Evolutionary conservation across 92 coral and sea anemone species (phyloP), one percentile per base, ranked within the genome.

Genomic region (Phenganax marumi): DNA sequence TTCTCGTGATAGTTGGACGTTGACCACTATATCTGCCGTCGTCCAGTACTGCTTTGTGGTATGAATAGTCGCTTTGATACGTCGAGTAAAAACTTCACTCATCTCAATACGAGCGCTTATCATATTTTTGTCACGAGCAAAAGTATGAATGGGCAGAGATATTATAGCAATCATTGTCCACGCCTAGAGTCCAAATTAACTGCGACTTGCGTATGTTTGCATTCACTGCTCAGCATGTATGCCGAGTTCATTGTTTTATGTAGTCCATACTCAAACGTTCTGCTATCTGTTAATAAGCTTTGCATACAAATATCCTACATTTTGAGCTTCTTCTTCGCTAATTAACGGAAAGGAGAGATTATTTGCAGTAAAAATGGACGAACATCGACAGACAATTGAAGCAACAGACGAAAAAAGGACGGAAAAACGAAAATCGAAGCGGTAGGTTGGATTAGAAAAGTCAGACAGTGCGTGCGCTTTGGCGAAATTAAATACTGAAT

Each of bases 131-230:
- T 19, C 17, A 56, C 63, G 21, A 56, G 21, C 0, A 52, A 55
- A 72, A 49, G 24, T 56, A 2, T 49, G 25, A 72, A 72, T 21
- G 19, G 55, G 47, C 56, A 47, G 17, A 72, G 25, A 66, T 66
- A 66, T 66, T 76, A 50, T 54, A 52, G 49, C 81, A 76, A 54
- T 76, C 50, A 76, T 53, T 76, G 51, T 33, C 68, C 64, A 65
- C 81, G 68, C 81, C 66, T 76, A 24, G 64, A 76, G 54, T 12
- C 3, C 23, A 76, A 54, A 76, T 76, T 55, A 76, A 76, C 52
- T 51, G 5, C 18, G 43, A 33, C 43, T 33, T 33, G 43, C 43
- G 5, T 33, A 33, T 33, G 43, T 33, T 33, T 33, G 43, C 43
- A 1, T 33, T 33, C 43, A 33, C 5, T 12, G 81, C 81, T 43